A percentile compares a stretch with the other conserved stretches of the same genome.
Evolutionary conservation across 1,140 invertebrate species (phyloP).

Genomic region (Grapholita molesta): DNA sequence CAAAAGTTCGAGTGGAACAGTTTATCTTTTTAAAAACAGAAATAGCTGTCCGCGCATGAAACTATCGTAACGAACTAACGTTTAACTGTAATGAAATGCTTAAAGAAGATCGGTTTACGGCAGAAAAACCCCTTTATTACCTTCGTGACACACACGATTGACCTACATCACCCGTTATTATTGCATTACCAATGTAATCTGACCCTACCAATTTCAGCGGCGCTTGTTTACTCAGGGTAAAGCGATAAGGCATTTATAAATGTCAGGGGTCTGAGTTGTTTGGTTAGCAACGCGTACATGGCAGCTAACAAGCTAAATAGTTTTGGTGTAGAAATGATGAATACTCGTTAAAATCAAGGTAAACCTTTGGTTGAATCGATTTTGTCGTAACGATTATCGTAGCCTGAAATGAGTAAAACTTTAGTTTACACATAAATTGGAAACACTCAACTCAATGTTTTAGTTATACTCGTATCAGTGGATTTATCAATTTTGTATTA

Average conservation of each 20-base stretch:
- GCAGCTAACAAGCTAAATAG: background rate
- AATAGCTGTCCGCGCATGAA: background rate
- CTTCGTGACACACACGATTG: constrained; percentile 48
- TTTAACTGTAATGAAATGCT: constrained; percentile 44
- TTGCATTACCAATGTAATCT: constrained; percentile 29
- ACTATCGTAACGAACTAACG: constrained; percentile 38
- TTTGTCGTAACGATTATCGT: no score
- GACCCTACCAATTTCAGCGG: constrained; percentile 21
- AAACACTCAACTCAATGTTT: no score
- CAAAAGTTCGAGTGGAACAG: background rate
- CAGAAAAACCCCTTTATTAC: constrained; percentile 46
- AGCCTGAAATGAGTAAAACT: no score
- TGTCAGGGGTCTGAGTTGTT: background rate
- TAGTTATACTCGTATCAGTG: no score
- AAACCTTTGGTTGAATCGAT: background rate
- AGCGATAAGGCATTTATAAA: background rate
- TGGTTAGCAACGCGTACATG: background rate
- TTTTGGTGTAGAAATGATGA: background rate
- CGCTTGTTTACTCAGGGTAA: background rate
- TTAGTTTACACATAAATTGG: no score
- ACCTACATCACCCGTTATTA: constrained; percentile 47
- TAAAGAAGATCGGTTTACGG: constrained; percentile 54
- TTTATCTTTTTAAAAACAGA: background rate
- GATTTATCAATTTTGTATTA: no score
- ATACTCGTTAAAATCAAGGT: background rate